phyloP scores from a whole-genome alignment of 2,113 vertebrate species.

The Sorex fumeus region DNA sequence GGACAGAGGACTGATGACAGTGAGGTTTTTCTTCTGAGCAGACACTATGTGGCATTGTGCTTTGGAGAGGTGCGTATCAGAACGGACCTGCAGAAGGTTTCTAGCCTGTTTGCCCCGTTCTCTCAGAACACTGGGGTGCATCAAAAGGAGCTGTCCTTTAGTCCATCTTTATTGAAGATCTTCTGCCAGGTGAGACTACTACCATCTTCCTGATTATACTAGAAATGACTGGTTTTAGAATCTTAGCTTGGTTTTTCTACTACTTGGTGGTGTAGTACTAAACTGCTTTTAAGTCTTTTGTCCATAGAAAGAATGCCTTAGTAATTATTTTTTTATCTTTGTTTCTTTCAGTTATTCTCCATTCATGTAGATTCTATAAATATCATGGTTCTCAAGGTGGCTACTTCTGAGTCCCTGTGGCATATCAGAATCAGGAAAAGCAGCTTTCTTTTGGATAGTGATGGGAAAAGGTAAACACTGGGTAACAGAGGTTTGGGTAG shows the following conservation, averaged over 20 bases:
- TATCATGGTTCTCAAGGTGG: conserved; percentile 96
- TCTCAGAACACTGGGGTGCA: conserved; percentile 61
- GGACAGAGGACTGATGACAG: background rate
- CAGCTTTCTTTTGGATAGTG: conserved; percentile 92
- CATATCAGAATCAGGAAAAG: conserved; percentile 94
- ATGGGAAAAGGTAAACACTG: conserved; percentile 90
- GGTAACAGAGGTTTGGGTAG: background rate
- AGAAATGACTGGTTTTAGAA: conserved; percentile 28
- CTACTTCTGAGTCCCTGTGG: conserved; percentile 96
- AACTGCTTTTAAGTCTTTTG: background rate
- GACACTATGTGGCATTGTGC: conserved; percentile 95
- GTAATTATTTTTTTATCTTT: conserved; percentile 34
- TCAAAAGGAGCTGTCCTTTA: conserved; percentile 87
- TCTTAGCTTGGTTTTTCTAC: conserved; percentile 55
- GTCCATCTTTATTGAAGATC: conserved; percentile 91
- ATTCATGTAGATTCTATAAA: conserved; percentile 96
- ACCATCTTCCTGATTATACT: background rate
- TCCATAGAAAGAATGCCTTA: conserved; percentile 38
- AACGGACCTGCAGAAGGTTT: conserved; percentile 91
- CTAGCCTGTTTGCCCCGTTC: conserved; percentile 68
- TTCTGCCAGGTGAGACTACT: conserved; percentile 93
- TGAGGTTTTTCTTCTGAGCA: conserved; percentile 77
- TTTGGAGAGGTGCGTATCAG: conserved; percentile 95
- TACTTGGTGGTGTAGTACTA: conserved; percentile 9
- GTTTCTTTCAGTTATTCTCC: conserved; percentile 92